phyloP scores from a whole-genome alignment of 2,113 vertebrate species.

The Cephalopterus ornatus region DNA sequence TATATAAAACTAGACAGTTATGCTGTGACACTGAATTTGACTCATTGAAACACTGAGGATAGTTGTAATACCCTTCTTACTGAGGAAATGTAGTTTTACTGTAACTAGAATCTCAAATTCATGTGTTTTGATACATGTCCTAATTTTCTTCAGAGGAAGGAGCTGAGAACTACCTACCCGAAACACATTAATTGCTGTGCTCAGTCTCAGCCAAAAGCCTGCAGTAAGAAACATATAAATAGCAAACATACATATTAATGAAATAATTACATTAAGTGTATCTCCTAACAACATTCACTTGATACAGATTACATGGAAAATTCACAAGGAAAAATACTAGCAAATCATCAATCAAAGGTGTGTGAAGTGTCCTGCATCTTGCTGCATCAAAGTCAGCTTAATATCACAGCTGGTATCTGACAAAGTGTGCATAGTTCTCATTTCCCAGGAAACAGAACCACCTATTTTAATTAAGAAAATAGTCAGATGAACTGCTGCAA shows the following conservation, averaged over 20 bases:
- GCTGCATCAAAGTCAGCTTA: background rate
- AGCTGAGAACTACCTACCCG: background rate
- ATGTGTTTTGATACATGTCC: background rate
- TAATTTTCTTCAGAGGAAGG: background rate
- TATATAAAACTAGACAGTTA: background rate
- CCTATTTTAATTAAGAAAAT: background rate
- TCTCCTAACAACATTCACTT: background rate
- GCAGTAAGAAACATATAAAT: background rate
- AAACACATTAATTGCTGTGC: background rate
- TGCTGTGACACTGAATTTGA: background rate
- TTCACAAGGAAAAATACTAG: background rate
- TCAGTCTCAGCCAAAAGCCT: background rate
- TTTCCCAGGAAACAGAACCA: background rate
- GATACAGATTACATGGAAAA: background rate
- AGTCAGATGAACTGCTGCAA: background rate
- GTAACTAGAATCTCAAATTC: background rate
- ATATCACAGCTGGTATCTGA: background rate
- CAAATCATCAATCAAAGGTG: background rate
- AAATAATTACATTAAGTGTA: background rate
- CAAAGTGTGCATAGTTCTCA: background rate
- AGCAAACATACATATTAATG: background rate
- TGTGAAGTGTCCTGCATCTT: background rate
- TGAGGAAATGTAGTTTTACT: background rate
- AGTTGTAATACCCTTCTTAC: accelerated
- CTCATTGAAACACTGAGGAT: background rate